phyloP scores from a whole-genome alignment of 2,113 vertebrate genomes.

The Dendrocopos noguchii region DNA sequence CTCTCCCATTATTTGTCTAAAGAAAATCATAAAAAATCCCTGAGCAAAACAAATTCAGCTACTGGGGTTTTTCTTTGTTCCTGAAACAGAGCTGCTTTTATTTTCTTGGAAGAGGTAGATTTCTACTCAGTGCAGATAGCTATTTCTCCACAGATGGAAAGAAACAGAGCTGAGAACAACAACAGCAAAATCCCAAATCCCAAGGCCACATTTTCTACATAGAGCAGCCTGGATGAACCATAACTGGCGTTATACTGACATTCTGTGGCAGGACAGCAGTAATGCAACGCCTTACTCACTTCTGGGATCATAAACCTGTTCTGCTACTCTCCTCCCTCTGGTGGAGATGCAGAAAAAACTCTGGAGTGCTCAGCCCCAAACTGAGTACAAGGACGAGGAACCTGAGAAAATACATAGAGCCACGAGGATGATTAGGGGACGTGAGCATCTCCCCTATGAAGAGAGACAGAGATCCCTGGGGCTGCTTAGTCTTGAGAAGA shows the following conservation, averaged over 20 bases:
- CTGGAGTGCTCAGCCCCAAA: not conserved
- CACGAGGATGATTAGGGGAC: no score
- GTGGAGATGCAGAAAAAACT: not conserved
- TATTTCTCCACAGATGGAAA: not conserved
- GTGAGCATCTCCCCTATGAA: no score
- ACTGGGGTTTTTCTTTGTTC: not conserved
- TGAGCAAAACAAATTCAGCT: not conserved
- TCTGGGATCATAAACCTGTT: not conserved
- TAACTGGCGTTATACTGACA: conserved; percentile 41
- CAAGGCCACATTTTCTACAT: not conserved
- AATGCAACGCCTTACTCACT: not conserved
- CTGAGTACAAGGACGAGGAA: not conserved
- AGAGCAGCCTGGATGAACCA: not conserved
- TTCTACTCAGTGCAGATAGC: not conserved
- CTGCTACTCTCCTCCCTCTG: not conserved
- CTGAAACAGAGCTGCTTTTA: not conserved
- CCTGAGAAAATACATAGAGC: not conserved
- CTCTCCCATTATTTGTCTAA: not conserved
- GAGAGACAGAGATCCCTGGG: no score
- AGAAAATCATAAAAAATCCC: not conserved
- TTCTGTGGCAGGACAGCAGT: conserved; percentile 21
- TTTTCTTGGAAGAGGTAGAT: not conserved
- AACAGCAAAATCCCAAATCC: not conserved
- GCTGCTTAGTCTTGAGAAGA: no score
- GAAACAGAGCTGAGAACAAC: not conserved